phyloP scores from a whole-genome alignment of 2,797 vertebrate species.

The Mus minutoides region DNA sequence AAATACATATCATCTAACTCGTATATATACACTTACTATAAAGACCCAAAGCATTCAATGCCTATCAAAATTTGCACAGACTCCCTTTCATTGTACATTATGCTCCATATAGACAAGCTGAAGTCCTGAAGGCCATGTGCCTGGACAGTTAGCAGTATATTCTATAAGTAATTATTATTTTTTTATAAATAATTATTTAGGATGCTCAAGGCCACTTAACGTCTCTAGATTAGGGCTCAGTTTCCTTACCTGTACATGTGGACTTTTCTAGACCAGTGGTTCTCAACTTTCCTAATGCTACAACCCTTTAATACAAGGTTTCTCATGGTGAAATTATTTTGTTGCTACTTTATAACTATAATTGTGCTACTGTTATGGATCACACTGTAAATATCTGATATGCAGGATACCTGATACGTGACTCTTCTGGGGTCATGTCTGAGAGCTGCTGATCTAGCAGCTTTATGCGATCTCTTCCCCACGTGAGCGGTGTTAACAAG shows the following conservation, averaged over 20 bases:
- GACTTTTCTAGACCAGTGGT: background rate
- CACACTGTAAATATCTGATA: background rate
- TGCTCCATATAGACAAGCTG: background rate
- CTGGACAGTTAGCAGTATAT: background rate
- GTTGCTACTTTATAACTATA: background rate
- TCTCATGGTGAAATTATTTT: background rate
- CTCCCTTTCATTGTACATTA: background rate
- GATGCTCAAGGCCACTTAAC: background rate
- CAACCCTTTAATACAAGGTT: background rate
- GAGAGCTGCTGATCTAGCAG: background rate
- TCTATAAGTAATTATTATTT: background rate
- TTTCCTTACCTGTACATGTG: background rate
- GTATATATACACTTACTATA: background rate
- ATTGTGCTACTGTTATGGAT: background rate
- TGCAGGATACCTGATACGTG: background rate
- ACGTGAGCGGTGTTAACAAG: conserved; percentile 11
- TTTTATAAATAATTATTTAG: background rate
- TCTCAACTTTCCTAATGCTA: background rate
- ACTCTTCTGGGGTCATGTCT: background rate
- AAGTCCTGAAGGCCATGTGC: background rate
- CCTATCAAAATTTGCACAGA: background rate
- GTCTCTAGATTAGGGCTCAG: background rate
- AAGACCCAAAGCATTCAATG: background rate
- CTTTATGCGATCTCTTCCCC: background rate
- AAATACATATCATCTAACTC: background rate